These are phyloP conservation scores for Myotis yumanensis DNA, from an alignment of 2,113 vertebrate genomes.

Conservation along the genomic window DNA sequence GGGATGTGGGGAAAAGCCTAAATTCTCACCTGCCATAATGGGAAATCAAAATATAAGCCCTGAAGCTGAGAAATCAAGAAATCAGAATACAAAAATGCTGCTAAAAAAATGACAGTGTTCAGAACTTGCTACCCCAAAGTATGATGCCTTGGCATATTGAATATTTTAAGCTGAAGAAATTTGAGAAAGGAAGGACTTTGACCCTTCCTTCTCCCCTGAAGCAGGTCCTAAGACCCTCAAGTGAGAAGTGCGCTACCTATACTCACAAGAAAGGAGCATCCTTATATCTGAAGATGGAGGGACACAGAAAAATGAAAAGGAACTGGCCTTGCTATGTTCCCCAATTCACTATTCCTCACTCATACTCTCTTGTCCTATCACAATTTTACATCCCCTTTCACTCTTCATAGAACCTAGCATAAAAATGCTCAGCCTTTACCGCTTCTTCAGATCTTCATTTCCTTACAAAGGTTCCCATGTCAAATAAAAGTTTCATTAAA, in stretches of 20 bases:
- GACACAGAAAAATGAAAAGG: not conserved
- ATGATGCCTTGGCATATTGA: not conserved
- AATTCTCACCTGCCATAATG: not conserved
- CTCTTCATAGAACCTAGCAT: not conserved
- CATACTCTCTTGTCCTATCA: not conserved
- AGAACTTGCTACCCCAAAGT: not conserved
- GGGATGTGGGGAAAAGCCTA: not conserved
- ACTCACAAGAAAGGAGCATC: not conserved
- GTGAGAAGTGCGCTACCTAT: not conserved
- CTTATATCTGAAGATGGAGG: not conserved
- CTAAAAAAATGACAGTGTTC: not conserved
- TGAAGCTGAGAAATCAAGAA: constrained; percentile 19
- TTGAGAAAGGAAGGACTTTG: not conserved
- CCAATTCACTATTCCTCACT: not conserved
- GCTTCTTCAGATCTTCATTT: not conserved
- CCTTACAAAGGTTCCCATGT: not conserved
- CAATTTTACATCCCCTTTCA: not conserved
- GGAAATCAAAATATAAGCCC: not conserved
- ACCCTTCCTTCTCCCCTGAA: not conserved
- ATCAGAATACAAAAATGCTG: not conserved
- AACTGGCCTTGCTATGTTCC: not conserved
- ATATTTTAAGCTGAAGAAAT: not conserved
- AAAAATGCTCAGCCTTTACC: not conserved
- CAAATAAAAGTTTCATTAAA: not conserved
- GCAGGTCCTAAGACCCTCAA: not conserved